Evolutionary conservation across 2,113 vertebrate species (phyloP).

Genomic region (Plectropomus leopardus): DNA sequence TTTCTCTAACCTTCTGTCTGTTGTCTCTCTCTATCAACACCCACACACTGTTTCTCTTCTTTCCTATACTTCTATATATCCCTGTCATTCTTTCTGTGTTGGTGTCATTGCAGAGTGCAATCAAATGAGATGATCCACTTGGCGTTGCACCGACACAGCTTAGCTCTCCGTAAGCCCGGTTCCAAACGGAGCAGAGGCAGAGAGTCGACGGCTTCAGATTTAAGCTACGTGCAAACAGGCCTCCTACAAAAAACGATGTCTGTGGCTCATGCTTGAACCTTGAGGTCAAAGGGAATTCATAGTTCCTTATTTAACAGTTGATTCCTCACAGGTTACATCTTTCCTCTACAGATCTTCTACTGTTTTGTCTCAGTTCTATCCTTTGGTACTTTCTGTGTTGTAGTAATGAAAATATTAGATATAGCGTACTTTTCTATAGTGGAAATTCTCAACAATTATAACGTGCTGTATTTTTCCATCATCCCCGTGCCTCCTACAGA

Average conservation of each 20-base stretch:
- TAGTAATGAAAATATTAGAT: not conserved
- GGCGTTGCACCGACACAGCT: not conserved
- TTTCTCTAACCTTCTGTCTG: conserved; percentile 32
- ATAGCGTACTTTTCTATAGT: not conserved
- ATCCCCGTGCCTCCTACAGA: conserved; percentile 1
- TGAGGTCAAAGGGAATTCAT: not conserved
- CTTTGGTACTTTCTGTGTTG: not conserved
- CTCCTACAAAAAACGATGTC: not conserved
- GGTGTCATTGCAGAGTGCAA: conserved; percentile 36
- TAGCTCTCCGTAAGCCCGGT: conserved; percentile 1
- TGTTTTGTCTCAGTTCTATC: not conserved
- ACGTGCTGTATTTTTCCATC: conserved; percentile 13
- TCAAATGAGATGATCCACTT: conserved; percentile 29
- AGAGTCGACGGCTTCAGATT: conserved; percentile 13
- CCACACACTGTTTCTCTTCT: not conserved
- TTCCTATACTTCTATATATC: conserved; percentile 5
- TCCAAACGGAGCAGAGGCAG: conserved; percentile 5
- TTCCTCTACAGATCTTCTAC: not conserved
- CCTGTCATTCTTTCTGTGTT: conserved; percentile 7
- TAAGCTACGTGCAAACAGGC: conserved; percentile 15
- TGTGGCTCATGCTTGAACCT: not conserved
- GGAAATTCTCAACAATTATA: not conserved
- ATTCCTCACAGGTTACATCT: not conserved
- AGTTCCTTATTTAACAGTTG: not conserved
- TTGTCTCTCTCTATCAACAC: conserved; percentile 18